phyloP scores from a whole-genome alignment of 2,797 vertebrate genomes.

The Melanogrammus aeglefinus region DNA sequence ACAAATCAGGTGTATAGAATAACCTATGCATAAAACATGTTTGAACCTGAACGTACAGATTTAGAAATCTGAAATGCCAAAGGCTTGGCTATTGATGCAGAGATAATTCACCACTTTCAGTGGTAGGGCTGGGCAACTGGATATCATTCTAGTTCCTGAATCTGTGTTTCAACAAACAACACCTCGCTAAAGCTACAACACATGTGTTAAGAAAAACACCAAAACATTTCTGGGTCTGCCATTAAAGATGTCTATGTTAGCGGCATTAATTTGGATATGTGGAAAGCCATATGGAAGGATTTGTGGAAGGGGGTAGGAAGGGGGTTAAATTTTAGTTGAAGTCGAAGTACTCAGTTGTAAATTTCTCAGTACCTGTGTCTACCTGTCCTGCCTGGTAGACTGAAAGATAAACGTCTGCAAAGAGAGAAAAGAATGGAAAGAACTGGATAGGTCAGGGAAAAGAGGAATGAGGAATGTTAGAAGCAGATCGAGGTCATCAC shows the following conservation, averaged over 20 bases:
- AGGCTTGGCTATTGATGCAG: not conserved
- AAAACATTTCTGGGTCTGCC: conserved; percentile 80
- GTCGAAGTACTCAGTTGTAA: conserved; percentile 71
- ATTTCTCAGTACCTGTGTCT: conserved; percentile 98
- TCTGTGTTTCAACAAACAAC: not conserved
- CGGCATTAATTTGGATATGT: conserved; percentile 84
- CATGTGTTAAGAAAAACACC: not conserved
- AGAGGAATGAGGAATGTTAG: conserved; percentile 86
- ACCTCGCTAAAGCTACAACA: not conserved
- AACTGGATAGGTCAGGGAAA: conserved; percentile 97
- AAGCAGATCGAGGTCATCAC: conserved; percentile 80
- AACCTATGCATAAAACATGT: not conserved
- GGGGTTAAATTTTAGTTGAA: conserved; percentile 54
- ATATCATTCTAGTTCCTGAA: not conserved
- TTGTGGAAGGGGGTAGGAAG: conserved; percentile 16
- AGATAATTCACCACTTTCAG: not conserved
- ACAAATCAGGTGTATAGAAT: not conserved
- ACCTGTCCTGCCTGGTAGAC: conserved; percentile 99
- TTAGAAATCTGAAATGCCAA: not conserved
- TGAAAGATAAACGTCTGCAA: conserved; percentile 99
- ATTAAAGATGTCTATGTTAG: conserved; percentile 83
- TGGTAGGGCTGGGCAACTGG: not conserved
- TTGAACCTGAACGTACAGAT: not conserved
- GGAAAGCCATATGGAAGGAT: conserved; percentile 66
- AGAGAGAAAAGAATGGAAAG: conserved; percentile 98